Evolutionary conservation across 2,113 vertebrate species (phyloP), one percentile per base, ranked within the genome.

Genomic region (Dissostichus mawsoni): DNA sequence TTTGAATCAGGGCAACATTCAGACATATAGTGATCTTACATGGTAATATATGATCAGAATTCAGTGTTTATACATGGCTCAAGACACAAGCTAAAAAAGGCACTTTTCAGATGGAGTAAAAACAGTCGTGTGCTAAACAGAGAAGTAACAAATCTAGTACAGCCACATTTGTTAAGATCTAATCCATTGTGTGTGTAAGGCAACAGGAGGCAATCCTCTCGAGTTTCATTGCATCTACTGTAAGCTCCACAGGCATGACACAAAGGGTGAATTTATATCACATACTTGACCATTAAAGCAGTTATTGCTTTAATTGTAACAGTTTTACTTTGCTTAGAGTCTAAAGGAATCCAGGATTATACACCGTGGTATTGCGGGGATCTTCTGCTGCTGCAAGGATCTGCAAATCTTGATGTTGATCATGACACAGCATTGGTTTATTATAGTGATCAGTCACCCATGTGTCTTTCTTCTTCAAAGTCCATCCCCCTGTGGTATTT

Each of bases 221-320:
- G 14, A 85, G 33, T 48, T 65, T 56, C 55, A 77, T 52, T 73
- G 72, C 79, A 73, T 81, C 51, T 48, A 20, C 20, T 20, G 20
- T 20, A 72, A 78, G 16, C 65, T 66, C 64, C 36, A 85, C 18
- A 45, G 65, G 56, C 33, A 67, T 41, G 48, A 63, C 63, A 41
- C 29, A 59, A 78, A 73, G 69, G 69, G 61, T 74, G 76, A 84
- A 83, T 64, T 44, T 74, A 78, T 56, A 80, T 86, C 64, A 90
- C 80, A 80, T 85, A 83, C 82, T 89, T 70, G 59, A 88, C 70
- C 63, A 73, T 82, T 75, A 89, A 92, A 88, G 85, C 83, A 63
- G 48, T 58, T 75, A 55, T 69, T 81, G 90, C 87, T 84, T 92
- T 86, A 84, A 82, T 41, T 87, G 88, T 92, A 93, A 92, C 91